Conservation (phyloP, 2,888 invertebrate genomes). For the Mechanitis mazaeus region DNA sequence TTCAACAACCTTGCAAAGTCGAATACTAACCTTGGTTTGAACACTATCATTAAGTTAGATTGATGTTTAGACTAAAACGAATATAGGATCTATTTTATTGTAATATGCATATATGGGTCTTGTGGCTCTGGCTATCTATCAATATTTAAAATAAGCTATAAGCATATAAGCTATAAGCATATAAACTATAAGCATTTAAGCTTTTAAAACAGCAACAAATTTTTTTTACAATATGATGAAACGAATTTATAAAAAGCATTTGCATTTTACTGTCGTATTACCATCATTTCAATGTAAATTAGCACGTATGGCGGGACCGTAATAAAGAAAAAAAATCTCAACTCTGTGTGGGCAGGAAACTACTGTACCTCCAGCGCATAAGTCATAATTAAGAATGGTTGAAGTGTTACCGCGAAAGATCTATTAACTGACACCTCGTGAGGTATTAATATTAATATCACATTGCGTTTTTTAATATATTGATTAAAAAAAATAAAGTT, state of each 20-base stretch:
- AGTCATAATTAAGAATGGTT: slow-evolving; percentile 40
- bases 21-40: slow-evolving; percentile 18
- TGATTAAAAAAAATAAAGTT: background rate
- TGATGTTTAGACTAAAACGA: slow-evolving; percentile 23
- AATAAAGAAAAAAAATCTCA: slow-evolving; percentile 13
- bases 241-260: background rate
- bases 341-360: slow-evolving; percentile 27
- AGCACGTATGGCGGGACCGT: slow-evolving; percentile 1
- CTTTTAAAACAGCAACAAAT: no score
- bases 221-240: no score
- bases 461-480: no score
- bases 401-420: slow-evolving; percentile 15
- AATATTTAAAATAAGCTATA: no score
- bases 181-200: no score
- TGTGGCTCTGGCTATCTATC: background rate
- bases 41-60: slow-evolving; percentile 28
- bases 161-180: no score
- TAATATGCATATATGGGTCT: slow-evolving; percentile 19
- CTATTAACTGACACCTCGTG: slow-evolving; percentile 11
- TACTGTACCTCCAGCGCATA: slow-evolving; percentile 28
- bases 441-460: no score
- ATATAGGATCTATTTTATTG: slow-evolving; percentile 12
- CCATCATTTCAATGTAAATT: background rate
- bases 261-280: background rate
- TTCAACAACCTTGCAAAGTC: slow-evolving; percentile 11